phyloP scores from a whole-genome alignment of 2,797 vertebrate genomes.

The Phrynocephalus forsythii region DNA sequence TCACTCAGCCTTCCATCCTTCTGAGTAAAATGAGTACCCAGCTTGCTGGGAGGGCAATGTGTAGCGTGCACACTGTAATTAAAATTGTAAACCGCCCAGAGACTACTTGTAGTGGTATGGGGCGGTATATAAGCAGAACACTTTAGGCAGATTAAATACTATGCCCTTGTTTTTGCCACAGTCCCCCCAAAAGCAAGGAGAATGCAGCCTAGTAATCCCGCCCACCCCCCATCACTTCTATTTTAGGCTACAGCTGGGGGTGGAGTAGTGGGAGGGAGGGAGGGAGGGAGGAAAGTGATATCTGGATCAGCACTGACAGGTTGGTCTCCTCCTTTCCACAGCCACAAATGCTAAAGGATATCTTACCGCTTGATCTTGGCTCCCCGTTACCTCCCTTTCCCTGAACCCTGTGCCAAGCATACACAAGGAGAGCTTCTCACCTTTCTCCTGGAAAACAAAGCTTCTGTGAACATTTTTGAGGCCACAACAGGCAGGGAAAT shows the following conservation, averaged over 20 bases:
- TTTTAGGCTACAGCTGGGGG: background rate
- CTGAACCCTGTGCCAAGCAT: background rate
- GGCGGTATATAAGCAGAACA: too few species aligned
- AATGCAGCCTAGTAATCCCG: background rate
- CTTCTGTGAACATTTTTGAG: background rate
- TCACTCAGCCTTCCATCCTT: too few species aligned
- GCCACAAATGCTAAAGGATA: constrained; percentile 2
- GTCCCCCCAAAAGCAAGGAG: background rate
- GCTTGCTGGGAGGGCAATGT: too few species aligned
- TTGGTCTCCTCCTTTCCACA: background rate
- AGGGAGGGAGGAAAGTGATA: background rate
- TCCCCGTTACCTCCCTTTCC: background rate
- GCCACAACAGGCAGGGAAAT: background rate
- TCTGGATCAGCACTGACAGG: background rate
- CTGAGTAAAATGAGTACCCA: too few species aligned
- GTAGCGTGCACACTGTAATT: too few species aligned
- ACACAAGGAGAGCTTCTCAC: background rate
- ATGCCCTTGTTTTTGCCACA: background rate
- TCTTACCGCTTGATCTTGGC: background rate
- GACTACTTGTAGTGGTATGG: too few species aligned
- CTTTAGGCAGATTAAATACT: too few species aligned
- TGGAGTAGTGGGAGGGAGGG: background rate
- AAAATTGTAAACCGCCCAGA: too few species aligned
- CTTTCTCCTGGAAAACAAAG: background rate
- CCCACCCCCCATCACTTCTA: background rate